phyloP scores from a whole-genome alignment of 1,140 invertebrate genomes.

The Heliconius congener region DNA sequence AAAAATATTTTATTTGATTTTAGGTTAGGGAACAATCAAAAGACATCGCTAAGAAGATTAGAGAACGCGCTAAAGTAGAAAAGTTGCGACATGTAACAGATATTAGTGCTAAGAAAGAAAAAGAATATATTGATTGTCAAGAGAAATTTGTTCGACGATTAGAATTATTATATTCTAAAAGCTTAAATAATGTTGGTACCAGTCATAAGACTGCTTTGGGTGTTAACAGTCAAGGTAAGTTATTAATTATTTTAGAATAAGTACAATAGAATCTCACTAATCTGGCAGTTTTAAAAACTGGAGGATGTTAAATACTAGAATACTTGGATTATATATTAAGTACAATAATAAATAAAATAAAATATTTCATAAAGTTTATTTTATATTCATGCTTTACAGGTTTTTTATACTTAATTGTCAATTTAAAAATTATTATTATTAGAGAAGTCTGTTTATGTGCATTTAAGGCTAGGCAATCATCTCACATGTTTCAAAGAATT shows the following conservation, averaged over 20 bases:
- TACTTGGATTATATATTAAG: no score
- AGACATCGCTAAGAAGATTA: constrained; percentile 77
- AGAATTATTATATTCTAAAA: constrained; percentile 63
- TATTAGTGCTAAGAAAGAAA: constrained; percentile 62
- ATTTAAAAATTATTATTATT: no score
- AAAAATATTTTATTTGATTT: constrained; percentile 32
- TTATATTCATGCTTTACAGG: no score
- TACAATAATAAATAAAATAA: no score
- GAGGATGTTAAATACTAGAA: no score
- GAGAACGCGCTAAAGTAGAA: constrained; percentile 71
- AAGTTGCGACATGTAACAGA: constrained; percentile 58
- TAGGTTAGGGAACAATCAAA: constrained; percentile 80
- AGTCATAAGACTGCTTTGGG: constrained; percentile 64
- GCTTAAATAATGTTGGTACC: constrained; percentile 64
- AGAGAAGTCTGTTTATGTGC: no score
- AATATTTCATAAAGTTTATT: no score
- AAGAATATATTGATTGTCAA: constrained; percentile 65
- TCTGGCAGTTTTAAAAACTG: no score
- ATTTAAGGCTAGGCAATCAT: no score
- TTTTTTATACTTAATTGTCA: no score
- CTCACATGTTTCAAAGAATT: no score
- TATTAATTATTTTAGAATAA: not conserved
- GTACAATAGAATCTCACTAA: no score
- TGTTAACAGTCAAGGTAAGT: constrained; percentile 47
- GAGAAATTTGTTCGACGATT: constrained; percentile 66